A percentile compares a stretch with the other conserved stretches of the same genome.
Conservation (phyloP, 2,797 vertebrate genomes). For the Sebastiscus tertius region DNA sequence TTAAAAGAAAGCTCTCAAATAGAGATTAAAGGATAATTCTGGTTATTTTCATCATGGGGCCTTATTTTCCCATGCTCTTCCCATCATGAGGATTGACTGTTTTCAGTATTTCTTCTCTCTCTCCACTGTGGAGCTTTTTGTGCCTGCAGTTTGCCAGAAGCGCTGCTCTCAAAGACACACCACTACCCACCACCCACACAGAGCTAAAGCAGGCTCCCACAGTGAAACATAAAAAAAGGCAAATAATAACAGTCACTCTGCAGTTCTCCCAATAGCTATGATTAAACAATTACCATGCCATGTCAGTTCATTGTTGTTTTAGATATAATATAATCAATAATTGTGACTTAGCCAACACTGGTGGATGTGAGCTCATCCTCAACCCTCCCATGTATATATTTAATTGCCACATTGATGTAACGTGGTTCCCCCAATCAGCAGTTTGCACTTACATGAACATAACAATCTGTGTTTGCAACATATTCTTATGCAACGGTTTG, state of each 20-base stretch:
- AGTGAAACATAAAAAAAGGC: slow-evolving; percentile 23
- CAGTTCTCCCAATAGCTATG: not conserved
- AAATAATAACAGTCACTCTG: slow-evolving; percentile 4
- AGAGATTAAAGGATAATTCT: not conserved
- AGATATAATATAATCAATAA: not conserved
- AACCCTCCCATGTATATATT: not conserved
- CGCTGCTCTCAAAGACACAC: slow-evolving; percentile 9
- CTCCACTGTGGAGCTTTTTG: slow-evolving; percentile 18
- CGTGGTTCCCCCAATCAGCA: not conserved
- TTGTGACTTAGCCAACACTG: not conserved
- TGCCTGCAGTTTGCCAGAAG: slow-evolving; percentile 21
- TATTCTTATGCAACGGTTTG: too few species aligned
- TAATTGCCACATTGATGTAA: slow-evolving; percentile 1
- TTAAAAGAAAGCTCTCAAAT: not conserved
- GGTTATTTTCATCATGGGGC: not conserved
- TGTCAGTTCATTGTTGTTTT: not conserved
- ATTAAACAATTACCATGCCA: slow-evolving; percentile 12
- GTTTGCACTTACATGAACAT: not conserved
- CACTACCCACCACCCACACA: slow-evolving; percentile 30
- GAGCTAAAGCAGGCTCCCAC: slow-evolving; percentile 24
- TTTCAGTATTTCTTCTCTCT: slow-evolving; percentile 20
- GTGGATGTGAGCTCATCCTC: not conserved
- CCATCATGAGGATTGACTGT: not conserved
- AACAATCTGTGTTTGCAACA: slow-evolving; percentile 4
- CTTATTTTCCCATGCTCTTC: not conserved